Evolutionary conservation across 2,113 vertebrate genomes (phyloP).

Genomic region (Elachura formosa): DNA sequence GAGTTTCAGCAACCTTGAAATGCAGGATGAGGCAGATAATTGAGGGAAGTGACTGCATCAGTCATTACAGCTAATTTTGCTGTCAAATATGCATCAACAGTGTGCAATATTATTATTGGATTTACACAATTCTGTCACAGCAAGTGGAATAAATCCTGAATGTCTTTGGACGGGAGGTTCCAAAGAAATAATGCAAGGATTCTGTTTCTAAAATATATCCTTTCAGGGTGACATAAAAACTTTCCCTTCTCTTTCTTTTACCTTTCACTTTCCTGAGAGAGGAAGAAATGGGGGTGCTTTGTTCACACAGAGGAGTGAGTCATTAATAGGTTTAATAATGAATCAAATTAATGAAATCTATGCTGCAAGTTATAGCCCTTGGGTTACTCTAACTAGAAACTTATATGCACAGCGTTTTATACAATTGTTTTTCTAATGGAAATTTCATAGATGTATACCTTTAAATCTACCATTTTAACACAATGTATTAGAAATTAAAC

Average conservation of each 20-base stretch:
- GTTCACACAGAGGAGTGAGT: not conserved
- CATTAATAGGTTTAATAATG: not conserved
- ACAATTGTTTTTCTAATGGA: not conserved
- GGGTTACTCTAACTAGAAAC: not conserved
- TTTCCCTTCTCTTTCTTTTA: not conserved
- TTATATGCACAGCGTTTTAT: not conserved
- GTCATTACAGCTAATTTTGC: not conserved
- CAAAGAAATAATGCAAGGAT: not conserved
- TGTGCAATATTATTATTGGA: not conserved
- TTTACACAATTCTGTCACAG: not conserved
- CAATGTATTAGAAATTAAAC: not conserved
- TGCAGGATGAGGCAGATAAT: not conserved
- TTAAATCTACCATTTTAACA: not conserved
- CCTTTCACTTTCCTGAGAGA: not conserved
- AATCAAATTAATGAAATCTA: not conserved
- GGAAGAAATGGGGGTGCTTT: not conserved
- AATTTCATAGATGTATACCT: not conserved
- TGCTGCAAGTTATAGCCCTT: not conserved
- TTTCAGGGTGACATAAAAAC: not conserved
- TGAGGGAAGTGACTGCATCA: not conserved
- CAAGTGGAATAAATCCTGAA: not conserved
- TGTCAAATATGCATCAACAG: not conserved
- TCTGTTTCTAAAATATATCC: not conserved
- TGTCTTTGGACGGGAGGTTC: not conserved
- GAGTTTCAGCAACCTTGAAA: not conserved